phyloP scores from a whole-genome alignment of 2,797 vertebrate species.

The Bradypodion ventrale region DNA sequence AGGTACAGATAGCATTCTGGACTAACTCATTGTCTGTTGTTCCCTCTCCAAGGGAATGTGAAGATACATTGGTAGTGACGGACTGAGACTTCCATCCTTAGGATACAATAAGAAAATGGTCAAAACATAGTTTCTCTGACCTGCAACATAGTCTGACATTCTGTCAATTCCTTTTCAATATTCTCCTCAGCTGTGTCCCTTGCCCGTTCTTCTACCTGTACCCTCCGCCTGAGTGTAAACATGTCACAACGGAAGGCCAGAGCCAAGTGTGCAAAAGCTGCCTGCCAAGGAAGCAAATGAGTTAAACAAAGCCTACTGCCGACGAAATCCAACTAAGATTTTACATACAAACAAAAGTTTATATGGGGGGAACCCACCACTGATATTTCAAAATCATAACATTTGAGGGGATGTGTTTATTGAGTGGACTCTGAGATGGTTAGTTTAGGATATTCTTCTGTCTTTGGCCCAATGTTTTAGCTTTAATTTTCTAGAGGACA shows the following conservation, averaged over 20 bases:
- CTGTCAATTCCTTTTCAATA: slow-evolving; percentile 81
- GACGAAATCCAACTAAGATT: not conserved
- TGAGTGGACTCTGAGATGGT: not conserved
- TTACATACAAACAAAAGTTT: not conserved
- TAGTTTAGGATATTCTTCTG: not conserved
- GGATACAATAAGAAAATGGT: not conserved
- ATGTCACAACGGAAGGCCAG: slow-evolving; percentile 64
- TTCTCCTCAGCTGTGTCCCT: slow-evolving; percentile 85
- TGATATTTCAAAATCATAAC: not conserved
- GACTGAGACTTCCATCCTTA: not conserved
- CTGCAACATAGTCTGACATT: slow-evolving; percentile 81
- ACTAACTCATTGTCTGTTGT: not conserved
- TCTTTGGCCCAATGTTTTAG: not conserved
- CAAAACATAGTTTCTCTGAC: slow-evolving; percentile 58
- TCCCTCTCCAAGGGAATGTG: not conserved
- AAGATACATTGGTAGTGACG: not conserved
- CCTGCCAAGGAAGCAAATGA: slow-evolving; percentile 9
- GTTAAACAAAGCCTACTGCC: not conserved
- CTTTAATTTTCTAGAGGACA: not conserved
- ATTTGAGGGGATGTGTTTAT: not conserved
- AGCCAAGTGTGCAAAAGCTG: slow-evolving; percentile 68
- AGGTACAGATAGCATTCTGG: not conserved
- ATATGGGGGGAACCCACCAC: not conserved
- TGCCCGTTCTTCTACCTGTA: slow-evolving; percentile 84
- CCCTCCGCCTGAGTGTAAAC: slow-evolving; percentile 67